Conservation (phyloP, 1,140 invertebrate genomes). For the Eubasilissa regina region DNA sequence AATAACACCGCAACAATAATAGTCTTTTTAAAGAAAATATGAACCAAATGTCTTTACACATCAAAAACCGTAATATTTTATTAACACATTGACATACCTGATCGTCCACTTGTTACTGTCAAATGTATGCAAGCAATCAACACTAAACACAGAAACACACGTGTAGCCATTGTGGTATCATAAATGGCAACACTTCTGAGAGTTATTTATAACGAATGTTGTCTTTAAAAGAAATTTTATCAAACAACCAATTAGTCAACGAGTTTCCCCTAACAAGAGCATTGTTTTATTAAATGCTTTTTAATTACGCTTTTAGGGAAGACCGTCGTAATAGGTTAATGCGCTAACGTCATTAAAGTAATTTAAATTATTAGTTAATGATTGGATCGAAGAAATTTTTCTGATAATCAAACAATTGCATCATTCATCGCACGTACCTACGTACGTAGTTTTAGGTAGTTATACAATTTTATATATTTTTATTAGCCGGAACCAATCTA, state of each 20-base stretch:
- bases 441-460: too few relatives aligned
- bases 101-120: conserved; percentile 5
- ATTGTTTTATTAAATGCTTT: conserved; percentile 23
- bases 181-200: not conserved
- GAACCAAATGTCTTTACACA: too few relatives aligned
- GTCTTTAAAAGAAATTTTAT: conserved; percentile 1
- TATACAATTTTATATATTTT: too few relatives aligned
- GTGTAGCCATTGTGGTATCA: conserved; percentile 8
- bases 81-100: too few relatives aligned
- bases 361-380: conserved; percentile 2
- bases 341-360: not conserved
- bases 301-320: not conserved
- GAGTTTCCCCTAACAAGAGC: conserved; percentile 22
- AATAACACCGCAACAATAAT: too few relatives aligned
- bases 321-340: too few relatives aligned
- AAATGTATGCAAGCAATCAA: not conserved
- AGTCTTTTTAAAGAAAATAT: too few relatives aligned
- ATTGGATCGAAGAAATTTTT: not conserved
- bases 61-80: too few relatives aligned
- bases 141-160: conserved; percentile 17
- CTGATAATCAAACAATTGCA: too few relatives aligned
- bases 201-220: conserved; percentile 20
- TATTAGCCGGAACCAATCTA: too few relatives aligned
- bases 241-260: not conserved
- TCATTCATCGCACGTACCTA: too few relatives aligned